Evolutionary conservation across 2,113 vertebrate species (phyloP).

Genomic region (Rhinoptilus africanus): DNA sequence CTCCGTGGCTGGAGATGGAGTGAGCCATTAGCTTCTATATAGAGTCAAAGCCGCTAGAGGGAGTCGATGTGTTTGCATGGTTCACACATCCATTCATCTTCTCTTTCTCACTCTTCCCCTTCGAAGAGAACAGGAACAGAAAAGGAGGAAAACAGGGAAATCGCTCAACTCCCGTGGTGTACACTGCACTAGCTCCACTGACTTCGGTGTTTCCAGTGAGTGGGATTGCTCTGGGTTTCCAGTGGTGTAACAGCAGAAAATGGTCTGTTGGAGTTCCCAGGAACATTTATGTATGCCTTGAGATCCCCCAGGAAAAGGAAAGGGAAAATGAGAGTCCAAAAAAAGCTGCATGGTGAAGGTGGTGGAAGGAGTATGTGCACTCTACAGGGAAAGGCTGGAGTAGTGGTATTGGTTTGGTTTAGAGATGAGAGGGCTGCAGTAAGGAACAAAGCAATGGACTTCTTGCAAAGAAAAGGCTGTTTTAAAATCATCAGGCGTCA

Average conservation of each 20-base stretch:
- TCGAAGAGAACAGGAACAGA: background rate
- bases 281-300: background rate
- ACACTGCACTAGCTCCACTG: background rate
- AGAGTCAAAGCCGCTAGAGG: slow-evolving; percentile 54
- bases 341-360: background rate
- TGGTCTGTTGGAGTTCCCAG: background rate
- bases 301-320: background rate
- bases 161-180: background rate
- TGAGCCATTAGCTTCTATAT: background rate
- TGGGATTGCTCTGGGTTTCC: background rate
- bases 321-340: background rate
- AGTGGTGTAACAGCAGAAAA: background rate
- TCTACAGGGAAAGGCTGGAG: background rate
- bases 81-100: slow-evolving; percentile 12
- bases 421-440: background rate
- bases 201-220: slow-evolving; percentile 5
- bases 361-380: background rate
- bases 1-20: background rate
- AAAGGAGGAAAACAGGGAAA: background rate
- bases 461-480: background rate
- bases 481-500: background rate
- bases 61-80: slow-evolving; percentile 48
- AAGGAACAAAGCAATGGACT: background rate
- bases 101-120: background rate
- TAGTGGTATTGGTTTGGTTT: background rate